Base-by-base conservation (phyloP, 2,797 vertebrate genomes). In the Pipistrellus pygmaeus region DNA sequence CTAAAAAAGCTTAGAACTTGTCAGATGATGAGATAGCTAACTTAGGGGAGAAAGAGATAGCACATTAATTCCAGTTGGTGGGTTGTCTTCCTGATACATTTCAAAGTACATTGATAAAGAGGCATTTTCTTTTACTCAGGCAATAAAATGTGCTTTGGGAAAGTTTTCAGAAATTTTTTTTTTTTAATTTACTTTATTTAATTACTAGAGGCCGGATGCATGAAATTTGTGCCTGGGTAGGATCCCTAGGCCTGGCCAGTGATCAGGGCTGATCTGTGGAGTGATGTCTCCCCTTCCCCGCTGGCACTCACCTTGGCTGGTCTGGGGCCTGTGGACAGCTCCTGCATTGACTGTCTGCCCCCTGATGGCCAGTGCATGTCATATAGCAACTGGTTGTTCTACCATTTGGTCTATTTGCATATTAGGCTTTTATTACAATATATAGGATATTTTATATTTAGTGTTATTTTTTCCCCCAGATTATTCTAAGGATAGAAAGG, bases 21-120 rank as follows among this genome's bases (percentile, higher is more conserved):
- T 57, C 81, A 90, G 53, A 38, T 41, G 20, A 93, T 23, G 73
- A 81, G 23, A 8, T 66, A 83, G 46, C 6, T 35, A 93, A 53
- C 64, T 87, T 77, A 87, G 27, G 66, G 9, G 2, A 12, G 18
- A 57, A 44, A 69, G 21, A 71, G 55, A 20, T 8, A 68, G 18
- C 11, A 13, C 18, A 35, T 87, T 41, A 62, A 91, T 85, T 86
- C 69, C 41, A 76, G 64, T 48, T 6, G 53, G 55, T 25, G 64
- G 8, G 4, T 60, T 82, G 44, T 75, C 69, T 94, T 94, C 75
- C 30, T 66, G 41, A 23, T n/a, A 12, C n/a, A 75, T 82, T 82
- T 94, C 30, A 92, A 94, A 95, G 88, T 76, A 60, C 0, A 18
- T 76, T 78, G 48, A 32, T 68, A 86, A 87, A 51, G 44, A 88